These are phyloP conservation scores for Alexandromys fortis DNA, from an alignment of 2,113 vertebrate species.

Conservation along the genomic window DNA sequence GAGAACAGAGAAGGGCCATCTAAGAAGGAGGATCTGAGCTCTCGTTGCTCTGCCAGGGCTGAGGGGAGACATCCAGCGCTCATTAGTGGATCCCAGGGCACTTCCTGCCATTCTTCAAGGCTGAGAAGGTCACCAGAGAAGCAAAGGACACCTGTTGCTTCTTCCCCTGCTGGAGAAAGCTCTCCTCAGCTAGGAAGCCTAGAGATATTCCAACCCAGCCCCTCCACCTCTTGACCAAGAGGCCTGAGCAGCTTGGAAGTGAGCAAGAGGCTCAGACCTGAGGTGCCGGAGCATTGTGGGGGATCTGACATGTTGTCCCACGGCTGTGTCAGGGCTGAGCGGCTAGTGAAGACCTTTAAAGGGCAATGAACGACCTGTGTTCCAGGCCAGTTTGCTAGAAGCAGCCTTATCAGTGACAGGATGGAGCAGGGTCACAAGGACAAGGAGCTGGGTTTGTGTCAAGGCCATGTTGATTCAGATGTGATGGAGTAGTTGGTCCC, in stretches of 20 bases:
- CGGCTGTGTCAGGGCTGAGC: background rate
- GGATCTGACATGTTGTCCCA: background rate
- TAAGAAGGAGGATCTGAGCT: background rate
- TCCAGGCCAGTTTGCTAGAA: background rate
- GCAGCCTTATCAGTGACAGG: background rate
- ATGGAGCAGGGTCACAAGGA: background rate
- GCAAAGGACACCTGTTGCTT: constrained; percentile 59
- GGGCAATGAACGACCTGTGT: fast-evolving
- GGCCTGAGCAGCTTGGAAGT: background rate
- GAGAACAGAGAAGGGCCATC: background rate
- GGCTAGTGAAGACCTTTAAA: background rate
- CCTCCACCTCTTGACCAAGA: background rate
- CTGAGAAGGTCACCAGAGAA: constrained; percentile 40
- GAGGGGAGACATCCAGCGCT: background rate
- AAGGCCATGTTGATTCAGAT: background rate
- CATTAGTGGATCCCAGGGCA: constrained; percentile 6
- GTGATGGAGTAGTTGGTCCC: background rate
- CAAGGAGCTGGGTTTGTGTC: background rate
- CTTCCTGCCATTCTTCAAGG: constrained; percentile 74
- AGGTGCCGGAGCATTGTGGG: fast-evolving
- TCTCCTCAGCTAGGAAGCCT: background rate
- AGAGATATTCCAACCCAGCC: background rate
- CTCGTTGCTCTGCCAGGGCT: background rate
- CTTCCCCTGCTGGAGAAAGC: constrained; percentile 16
- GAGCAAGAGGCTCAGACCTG: fast-evolving